These are phyloP conservation scores for Scophthalmus maximus DNA, from an alignment of 2,113 vertebrate genomes.

Conservation along the genomic window DNA sequence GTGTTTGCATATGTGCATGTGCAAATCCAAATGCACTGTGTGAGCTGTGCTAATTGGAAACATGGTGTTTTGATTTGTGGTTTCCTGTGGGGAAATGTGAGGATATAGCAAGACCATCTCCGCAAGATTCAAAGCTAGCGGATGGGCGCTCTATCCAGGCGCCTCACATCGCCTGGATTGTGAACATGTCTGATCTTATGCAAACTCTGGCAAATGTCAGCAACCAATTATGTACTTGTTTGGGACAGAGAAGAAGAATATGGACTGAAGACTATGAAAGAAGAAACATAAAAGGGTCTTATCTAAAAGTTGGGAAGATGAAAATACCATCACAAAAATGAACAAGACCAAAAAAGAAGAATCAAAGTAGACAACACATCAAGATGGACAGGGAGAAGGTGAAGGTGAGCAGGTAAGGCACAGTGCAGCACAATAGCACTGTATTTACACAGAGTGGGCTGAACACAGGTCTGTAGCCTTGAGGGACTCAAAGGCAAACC, in stretches of 20 bases:
- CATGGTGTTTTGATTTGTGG: neutral
- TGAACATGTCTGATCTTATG: no score
- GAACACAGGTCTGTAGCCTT: slow-evolving; percentile 1
- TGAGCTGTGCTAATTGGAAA: neutral
- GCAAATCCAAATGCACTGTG: neutral
- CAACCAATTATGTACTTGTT: no score
- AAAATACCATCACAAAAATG: neutral
- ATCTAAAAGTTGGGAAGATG: neutral
- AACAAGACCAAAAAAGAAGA: neutral
- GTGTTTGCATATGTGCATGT: neutral
- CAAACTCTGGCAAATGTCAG: no score
- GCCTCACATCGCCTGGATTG: no score
- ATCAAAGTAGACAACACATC: neutral
- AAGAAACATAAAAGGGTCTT: neutral
- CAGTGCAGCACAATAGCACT: neutral
- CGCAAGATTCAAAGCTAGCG: no score
- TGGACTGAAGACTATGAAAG: neutral
- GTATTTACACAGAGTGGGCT: neutral
- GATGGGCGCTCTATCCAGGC: no score
- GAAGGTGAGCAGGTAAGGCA: neutral
- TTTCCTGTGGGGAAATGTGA: neutral
- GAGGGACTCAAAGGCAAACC: neutral
- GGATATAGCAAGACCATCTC: no score
- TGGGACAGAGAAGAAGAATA: neutral
- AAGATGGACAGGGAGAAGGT: neutral